A percentile compares a stretch with the other conserved stretches of the same genome.
These are phyloP conservation scores for Apis cerana DNA, from an alignment of 1,140 invertebrate species.

Conservation along the genomic window DNA sequence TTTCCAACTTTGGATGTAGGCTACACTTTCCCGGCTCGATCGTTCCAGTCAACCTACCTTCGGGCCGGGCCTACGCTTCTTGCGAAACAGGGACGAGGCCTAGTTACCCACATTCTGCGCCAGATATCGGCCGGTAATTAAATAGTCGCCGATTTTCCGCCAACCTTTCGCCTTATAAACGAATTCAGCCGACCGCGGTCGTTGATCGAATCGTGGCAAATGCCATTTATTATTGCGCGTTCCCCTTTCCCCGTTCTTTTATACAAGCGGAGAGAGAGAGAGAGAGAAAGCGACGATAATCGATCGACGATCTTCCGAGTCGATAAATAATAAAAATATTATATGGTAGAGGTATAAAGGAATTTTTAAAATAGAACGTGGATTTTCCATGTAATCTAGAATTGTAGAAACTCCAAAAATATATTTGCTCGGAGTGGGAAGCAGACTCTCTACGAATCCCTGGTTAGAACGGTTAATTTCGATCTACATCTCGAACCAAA, in stretches of 20 bases:
- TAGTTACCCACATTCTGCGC: conserved; percentile 70
- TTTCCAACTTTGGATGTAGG: conserved; percentile 63
- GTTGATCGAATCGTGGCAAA: not conserved
- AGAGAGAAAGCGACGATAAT: not conserved
- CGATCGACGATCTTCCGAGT: not conserved
- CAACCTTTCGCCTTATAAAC: conserved; percentile 30
- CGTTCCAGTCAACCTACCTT: conserved; percentile 63
- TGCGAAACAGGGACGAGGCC: conserved; percentile 70
- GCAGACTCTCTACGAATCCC: too few species aligned
- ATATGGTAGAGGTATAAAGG: too few species aligned
- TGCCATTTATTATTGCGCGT: conserved; percentile 36
- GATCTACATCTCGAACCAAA: too few species aligned
- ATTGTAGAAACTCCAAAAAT: too few species aligned
- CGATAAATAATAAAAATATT: too few species aligned
- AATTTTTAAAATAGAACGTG: too few species aligned
- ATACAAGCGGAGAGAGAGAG: not conserved
- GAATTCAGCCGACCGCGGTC: not conserved
- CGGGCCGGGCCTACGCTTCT: conserved; percentile 57
- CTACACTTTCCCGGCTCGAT: conserved; percentile 65
- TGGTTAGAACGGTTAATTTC: too few species aligned
- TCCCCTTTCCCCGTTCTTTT: not conserved
- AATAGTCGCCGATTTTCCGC: conserved; percentile 54
- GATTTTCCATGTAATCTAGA: too few species aligned
- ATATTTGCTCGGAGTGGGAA: too few species aligned
- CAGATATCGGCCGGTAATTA: conserved; percentile 62